phyloP scores from a whole-genome alignment of 2,888 invertebrate species.

The Didymodactylos carnosus region DNA sequence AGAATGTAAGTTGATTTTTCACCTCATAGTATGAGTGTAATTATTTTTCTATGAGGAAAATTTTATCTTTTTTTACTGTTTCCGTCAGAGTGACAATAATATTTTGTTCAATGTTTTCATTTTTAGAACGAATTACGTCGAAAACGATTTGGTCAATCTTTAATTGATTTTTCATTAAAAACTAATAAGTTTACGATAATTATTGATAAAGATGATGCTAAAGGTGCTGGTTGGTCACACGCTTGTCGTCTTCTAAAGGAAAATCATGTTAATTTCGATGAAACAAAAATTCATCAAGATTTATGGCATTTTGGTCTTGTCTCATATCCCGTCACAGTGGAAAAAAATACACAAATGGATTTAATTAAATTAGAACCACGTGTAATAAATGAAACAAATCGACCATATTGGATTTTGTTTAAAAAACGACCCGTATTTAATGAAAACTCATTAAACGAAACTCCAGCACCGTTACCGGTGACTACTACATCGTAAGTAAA shows the following conservation, averaged over 20 bases:
- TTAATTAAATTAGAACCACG: background rate
- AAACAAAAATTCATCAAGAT: background rate
- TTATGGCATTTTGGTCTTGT: background rate
- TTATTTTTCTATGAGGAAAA: no score
- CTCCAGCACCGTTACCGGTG: no score
- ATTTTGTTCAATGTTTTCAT: background rate
- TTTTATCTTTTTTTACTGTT: no score
- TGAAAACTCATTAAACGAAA: background rate
- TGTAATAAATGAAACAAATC: background rate
- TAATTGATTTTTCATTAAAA: background rate
- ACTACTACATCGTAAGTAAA: no score
- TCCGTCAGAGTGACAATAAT: no score
- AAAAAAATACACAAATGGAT: background rate
- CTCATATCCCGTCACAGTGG: background rate
- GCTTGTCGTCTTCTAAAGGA: background rate
- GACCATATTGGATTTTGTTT: background rate
- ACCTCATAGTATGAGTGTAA: no score
- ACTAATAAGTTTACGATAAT: background rate
- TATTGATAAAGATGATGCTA: background rate
- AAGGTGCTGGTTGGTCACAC: background rate
- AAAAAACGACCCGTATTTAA: background rate
- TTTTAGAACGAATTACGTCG: background rate
- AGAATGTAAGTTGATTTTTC: no score
- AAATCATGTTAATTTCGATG: background rate
- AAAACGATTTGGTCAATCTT: background rate